Evolutionary conservation across 1,140 invertebrate species (phyloP).

Genomic region (Plodia interpunctella): DNA sequence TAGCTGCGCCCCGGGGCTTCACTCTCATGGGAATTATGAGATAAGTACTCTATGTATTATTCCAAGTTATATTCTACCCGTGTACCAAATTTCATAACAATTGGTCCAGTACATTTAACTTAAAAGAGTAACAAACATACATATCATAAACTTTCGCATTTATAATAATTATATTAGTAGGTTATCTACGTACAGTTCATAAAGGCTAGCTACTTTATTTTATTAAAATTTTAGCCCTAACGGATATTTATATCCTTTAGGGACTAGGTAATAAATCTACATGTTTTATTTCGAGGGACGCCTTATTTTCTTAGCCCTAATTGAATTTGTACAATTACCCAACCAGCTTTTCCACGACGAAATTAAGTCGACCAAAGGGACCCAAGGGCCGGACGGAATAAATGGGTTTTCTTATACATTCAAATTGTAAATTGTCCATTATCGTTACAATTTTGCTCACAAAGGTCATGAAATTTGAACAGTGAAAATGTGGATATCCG

Average conservation of each 20-base stretch:
- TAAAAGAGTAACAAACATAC: too few relatives aligned
- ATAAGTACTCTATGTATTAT: too few relatives aligned
- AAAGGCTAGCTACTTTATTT: too few relatives aligned
- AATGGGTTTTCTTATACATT: conserved; percentile 4
- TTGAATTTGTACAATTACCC: conserved; percentile 16
- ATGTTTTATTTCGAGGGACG: conserved; percentile 10
- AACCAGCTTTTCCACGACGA: not conserved
- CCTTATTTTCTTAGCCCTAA: conserved; percentile 16
- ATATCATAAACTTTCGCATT: too few relatives aligned
- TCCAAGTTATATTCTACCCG: too few relatives aligned
- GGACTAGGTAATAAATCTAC: conserved; percentile 5
- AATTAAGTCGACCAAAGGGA: conserved; percentile 10
- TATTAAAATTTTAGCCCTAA: too few relatives aligned
- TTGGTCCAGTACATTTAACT: too few relatives aligned
- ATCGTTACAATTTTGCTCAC: not conserved
- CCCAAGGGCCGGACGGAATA: conserved; percentile 2
- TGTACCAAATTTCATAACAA: too few relatives aligned
- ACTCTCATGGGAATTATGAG: too few relatives aligned
- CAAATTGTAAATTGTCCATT: conserved; percentile 4
- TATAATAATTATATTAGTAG: too few relatives aligned
- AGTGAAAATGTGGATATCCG: conserved; percentile 1
- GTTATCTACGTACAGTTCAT: too few relatives aligned
- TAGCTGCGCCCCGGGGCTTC: too few relatives aligned
- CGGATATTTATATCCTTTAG: not conserved
- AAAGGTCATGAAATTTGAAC: not conserved